Base-by-base conservation (phyloP, 2,113 vertebrate species). In the Oplegnathus fasciatus region DNA sequence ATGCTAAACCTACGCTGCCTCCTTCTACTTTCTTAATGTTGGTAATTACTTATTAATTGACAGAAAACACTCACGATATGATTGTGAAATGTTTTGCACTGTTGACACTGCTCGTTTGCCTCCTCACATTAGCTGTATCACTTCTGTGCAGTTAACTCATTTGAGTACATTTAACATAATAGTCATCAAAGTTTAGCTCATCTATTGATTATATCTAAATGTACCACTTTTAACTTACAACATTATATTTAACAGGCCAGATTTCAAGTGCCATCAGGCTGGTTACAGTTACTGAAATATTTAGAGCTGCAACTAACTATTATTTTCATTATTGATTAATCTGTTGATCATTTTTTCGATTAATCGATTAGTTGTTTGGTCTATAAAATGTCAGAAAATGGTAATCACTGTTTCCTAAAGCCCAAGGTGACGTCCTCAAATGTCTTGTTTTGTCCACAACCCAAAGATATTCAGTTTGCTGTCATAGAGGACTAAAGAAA, bases 1-100 rank as follows among this genome's bases (percentile, higher is more conserved):
- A 68, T 68, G 69, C 42, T 85, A 76, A 52, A 74, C 17, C 4
- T 58, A 2, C 6, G 10, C 40, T 34, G 8, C 75, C 14, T 55
- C 9, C 9, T 8, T 44, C 8, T 75, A 18, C 30, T 52, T 3
- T 67, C 24, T 22, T 37, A 15, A 37, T 78, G 1, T 67, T n/a
- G 9, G 6, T 69, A 11, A 37, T 50, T 26, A 1, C 2, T 52
- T 46, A 44, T 11, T 40, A 30, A 20, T 17, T 20, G 17, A 13
- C 3, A 24, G 13, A 44, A 24, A 66, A 75, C 15, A 37, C 4
- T 26, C 4, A 20, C 2, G 2, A 37, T 50, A 2, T n/a, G 2
- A 6, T 6, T 5, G 14, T 44, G 10, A 78, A 52, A 40, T 1
- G 17, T 30, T 22, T 78, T 32, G n/a, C 14, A 10, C 20, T 75